Base-by-base conservation (phyloP, 1,140 invertebrate species). In the Drosophila kohkoa region DNA sequence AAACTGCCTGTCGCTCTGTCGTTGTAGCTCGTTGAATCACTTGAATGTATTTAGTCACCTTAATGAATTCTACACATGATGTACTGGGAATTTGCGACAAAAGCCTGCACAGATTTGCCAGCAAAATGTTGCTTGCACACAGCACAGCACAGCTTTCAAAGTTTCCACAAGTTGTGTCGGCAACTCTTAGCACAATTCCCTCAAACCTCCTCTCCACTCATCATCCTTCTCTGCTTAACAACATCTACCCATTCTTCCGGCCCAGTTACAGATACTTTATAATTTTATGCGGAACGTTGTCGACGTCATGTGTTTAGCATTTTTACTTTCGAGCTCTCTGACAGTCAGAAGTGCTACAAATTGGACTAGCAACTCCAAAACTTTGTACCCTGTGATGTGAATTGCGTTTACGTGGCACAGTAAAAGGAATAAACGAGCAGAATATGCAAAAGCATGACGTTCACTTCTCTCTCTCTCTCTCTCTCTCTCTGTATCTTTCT, bases 51-150 rank as follows among this genome's bases (percentile, higher is more conserved):
- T 89, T 89, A 89, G 85, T 79, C 85, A 89, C 85, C 85, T 89
- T 89, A 89, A 89, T 89, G 85, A 89, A 89, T 89, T 89, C 85
- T 89, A 89, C 85, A 89, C 85, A 89, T 89, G 85, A 88, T 89
- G 85, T 89, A 71, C 85, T 72, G 77, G 81, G 81, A 75, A 71
- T 82, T 83, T 90, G 81, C 74, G 78, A 89, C 85, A 85, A 85
- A 89, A 89, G 85, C 85, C 77, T 78, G 81, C 81, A 83, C 85
- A 89, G 85, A 89, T 89, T 88, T 83, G 74, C 77, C 62, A 75
- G 75, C 67, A 60, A 80, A 83, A 75, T 77, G 82, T 79, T 82
- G 79, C 82, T 75, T 82, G 79, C 82, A 72, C 78, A 75, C 52
- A 30, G 28, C 20, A 25, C 20, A 25, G 20, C 20, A 41, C 8